Evolutionary conservation across 2,888 invertebrate species (phyloP).

Genomic region (Antheraea assamensis): DNA sequence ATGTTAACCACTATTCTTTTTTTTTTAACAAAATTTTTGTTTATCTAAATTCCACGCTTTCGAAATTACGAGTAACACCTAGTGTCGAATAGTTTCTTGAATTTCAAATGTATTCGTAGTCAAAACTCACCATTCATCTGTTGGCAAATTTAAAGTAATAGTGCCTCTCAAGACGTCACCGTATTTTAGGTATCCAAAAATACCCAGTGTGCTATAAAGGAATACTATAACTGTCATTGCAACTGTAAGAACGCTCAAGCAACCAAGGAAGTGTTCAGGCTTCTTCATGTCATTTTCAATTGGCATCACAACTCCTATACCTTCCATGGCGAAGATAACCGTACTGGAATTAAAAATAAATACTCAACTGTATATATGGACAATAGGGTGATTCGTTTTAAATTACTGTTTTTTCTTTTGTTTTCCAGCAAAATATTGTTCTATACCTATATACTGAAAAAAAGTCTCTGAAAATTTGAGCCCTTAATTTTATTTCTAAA

Average conservation of each 20-base stretch:
- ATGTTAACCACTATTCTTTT: too few relatives aligned
- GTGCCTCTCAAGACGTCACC: slow-evolving; percentile 87
- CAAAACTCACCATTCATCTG: slow-evolving; percentile 83
- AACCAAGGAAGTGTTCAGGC: slow-evolving; percentile 90
- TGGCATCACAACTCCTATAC: slow-evolving; percentile 95
- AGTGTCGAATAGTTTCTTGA: not conserved
- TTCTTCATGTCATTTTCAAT: slow-evolving; percentile 95
- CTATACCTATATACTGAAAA: too few relatives aligned
- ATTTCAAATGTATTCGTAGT: not conserved
- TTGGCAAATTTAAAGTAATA: slow-evolving; percentile 93
- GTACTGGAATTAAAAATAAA: slow-evolving; percentile 81
- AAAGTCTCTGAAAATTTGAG: too few relatives aligned
- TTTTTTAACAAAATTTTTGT: too few relatives aligned
- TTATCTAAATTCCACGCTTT: too few relatives aligned
- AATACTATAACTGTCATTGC: slow-evolving; percentile 91
- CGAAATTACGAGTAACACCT: not conserved
- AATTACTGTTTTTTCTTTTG: too few relatives aligned
- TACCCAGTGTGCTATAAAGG: slow-evolving; percentile 91
- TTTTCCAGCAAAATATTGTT: too few relatives aligned
- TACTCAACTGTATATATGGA: not conserved
- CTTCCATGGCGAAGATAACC: slow-evolving; percentile 98
- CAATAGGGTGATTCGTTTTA: too few relatives aligned
- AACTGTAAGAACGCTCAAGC: slow-evolving; percentile 91
- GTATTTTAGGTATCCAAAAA: slow-evolving; percentile 94
- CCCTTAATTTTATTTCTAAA: too few relatives aligned